Evolutionary conservation across 2,888 invertebrate genomes (phyloP), one percentile per base, ranked within the genome.

Genomic region (Scaeva pyrastri): DNA sequence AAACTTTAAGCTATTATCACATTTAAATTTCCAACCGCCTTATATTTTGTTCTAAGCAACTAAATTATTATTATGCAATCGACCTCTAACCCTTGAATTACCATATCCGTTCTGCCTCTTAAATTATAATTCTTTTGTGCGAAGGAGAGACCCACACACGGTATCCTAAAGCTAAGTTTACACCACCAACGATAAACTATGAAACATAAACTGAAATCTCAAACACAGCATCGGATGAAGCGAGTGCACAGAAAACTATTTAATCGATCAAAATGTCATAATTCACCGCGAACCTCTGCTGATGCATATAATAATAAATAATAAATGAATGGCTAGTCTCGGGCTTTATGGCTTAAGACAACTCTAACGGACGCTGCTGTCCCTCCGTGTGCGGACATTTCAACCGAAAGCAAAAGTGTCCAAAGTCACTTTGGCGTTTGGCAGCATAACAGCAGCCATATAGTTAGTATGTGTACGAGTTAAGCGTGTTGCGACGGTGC

Each of bases 211-310:
- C 31, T 5, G 1, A 5, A 31, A 31, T n/a, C 26, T 55, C 23
- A 45, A 26, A 62, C 26, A 73, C 68, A 71, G 31, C 60, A 73
- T 55, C 60, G 31, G 6, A 16, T 41, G 41, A 14, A 72, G 62
- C 50, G 60, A 60, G 48, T 41, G 60, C 48, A 73, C 23, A 64
- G 39, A 66, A 41, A 55, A 58, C 48, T 73, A 81, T 86, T 86
- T 70, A 56, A 86, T 86, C 82, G 82, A 86, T 82, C 86, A 86
- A 82, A 82, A 86, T 86, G 74, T 86, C 86, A 86, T 86, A 86
- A 86, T 82, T 86, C 86, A 82, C 82, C 31, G 52, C 39, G 43
- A 72, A 73, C 68, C 70, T 70, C 48, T 50, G 73, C 60, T 50
- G 39, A 12, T 52, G 39, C 6, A 39, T 39, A 14, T 48, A 48